Conservation (phyloP, 2,797 vertebrate species). For the Pseudocheirus occidentalis region DNA sequence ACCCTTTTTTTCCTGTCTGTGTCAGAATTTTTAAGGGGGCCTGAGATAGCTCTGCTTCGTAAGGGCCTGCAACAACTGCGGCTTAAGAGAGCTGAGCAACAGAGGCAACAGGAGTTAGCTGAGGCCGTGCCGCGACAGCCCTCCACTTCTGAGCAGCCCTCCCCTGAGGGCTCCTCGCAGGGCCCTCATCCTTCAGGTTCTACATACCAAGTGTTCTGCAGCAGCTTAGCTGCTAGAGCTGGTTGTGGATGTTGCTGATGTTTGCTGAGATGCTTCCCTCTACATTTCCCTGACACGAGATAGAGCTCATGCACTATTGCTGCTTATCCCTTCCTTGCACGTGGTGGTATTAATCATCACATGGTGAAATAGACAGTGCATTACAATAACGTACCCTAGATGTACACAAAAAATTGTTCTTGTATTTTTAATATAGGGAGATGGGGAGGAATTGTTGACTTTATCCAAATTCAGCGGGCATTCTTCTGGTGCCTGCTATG, state of each 20-base stretch:
- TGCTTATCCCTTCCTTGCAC: constrained; percentile 74
- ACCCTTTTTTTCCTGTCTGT: constrained; percentile 81
- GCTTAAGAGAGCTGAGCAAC: constrained; percentile 95
- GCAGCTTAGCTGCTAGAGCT: constrained; percentile 79
- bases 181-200: constrained; percentile 90
- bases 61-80: constrained; percentile 95
- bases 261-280: constrained; percentile 80
- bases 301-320: constrained; percentile 71
- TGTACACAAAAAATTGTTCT: neutral
- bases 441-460: neutral
- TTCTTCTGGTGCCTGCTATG: neutral
- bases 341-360: constrained; percentile 74
- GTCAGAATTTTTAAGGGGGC: constrained; percentile 92
- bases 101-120: constrained; percentile 90
- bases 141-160: constrained; percentile 85
- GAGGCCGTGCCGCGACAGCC: constrained; percentile 84
- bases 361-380: neutral
- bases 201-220: constrained; percentile 80
- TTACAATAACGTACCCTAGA: constrained; percentile 4
- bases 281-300: constrained; percentile 50
- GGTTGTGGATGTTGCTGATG: constrained; percentile 79
- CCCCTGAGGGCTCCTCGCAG: constrained; percentile 86
- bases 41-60: constrained; percentile 98
- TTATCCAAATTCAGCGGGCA: neutral
- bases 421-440: constrained; percentile 16